phyloP scores from a whole-genome alignment of 2,113 vertebrate genomes.

The Poicephalus meyeri region DNA sequence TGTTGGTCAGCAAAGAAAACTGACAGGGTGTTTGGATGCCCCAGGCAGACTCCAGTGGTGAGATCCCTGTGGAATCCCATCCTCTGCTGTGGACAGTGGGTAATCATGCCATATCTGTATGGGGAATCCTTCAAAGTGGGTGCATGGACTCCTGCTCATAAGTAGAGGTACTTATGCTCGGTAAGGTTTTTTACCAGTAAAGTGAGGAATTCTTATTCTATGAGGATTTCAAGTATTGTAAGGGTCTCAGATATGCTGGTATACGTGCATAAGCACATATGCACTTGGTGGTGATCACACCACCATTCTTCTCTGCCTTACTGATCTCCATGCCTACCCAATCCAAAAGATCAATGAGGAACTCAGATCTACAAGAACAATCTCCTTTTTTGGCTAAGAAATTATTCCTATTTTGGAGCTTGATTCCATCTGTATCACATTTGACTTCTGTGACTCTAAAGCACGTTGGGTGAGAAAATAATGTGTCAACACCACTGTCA shows the following conservation, averaged over 20 bases:
- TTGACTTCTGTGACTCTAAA: not conserved
- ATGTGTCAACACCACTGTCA: not conserved
- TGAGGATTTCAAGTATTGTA: not conserved
- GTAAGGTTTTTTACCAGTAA: not conserved
- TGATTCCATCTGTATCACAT: not conserved
- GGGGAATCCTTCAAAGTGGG: not conserved
- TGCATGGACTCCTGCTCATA: not conserved
- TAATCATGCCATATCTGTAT: no score
- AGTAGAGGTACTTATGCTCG: not conserved
- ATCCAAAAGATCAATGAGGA: not conserved
- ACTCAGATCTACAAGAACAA: not conserved
- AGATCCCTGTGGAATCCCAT: not conserved
- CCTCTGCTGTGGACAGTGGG: not conserved
- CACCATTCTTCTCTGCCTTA: not conserved
- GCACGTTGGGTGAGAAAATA: not conserved
- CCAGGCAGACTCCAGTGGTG: not conserved
- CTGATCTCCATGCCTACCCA: not conserved
- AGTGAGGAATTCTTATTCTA: not conserved
- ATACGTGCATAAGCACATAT: fast-evolving
- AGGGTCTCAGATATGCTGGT: not conserved
- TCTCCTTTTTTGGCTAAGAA: not conserved
- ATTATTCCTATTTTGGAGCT: not conserved
- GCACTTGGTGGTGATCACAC: not conserved
- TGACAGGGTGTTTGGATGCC: not conserved
- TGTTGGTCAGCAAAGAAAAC: not conserved